These are phyloP conservation scores for Thermophis baileyi DNA, from an alignment of 2,113 vertebrate species.

Conservation along the genomic window DNA sequence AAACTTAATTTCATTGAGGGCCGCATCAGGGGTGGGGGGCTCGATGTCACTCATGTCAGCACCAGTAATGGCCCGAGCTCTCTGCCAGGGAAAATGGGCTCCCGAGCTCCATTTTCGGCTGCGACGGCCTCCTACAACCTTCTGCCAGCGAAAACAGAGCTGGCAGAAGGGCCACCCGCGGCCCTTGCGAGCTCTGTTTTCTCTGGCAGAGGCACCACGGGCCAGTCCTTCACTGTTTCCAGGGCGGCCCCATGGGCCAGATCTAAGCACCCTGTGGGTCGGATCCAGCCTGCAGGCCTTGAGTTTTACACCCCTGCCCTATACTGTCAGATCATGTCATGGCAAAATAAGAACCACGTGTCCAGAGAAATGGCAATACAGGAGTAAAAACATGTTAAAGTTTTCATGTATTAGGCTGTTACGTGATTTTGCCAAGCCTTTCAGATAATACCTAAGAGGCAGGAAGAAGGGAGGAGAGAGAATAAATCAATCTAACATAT, in stretches of 20 bases:
- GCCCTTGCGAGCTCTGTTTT: no score
- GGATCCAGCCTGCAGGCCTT: not conserved
- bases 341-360: not conserved
- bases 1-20: not conserved
- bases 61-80: no score
- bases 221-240: no score
- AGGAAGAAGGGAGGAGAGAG: not conserved
- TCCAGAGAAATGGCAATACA: not conserved
- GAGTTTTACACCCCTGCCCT: not conserved
- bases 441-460: not conserved
- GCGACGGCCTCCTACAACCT: no score
- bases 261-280: no score
- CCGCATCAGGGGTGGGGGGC: not conserved
- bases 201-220: no score
- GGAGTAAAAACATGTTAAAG: not conserved
- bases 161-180: no score
- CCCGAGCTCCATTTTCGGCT: no score
- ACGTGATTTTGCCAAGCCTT: not conserved
- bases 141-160: no score
- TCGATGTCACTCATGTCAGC: not conserved
- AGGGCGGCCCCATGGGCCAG: no score
- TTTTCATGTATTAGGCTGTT: not conserved
- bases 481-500: not conserved
- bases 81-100: no score
- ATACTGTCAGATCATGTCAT: not conserved